Evolutionary conservation across 2,888 invertebrate species (phyloP), one percentile per base, ranked within the genome.

Genomic region (Phengaris alcon): DNA sequence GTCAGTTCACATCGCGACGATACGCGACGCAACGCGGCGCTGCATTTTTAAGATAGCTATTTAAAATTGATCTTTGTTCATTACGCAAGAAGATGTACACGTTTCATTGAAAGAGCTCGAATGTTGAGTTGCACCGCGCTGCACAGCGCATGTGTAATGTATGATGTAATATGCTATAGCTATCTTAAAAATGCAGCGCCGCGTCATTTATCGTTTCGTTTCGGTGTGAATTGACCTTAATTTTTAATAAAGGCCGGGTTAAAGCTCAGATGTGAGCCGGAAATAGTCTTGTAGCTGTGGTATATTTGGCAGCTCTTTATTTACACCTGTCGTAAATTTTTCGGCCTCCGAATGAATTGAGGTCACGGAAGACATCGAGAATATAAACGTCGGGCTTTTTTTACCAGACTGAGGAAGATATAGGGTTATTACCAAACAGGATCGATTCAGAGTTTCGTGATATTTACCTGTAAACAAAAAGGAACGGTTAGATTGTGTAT

Each of bases 301-400:
- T 84, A 88, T 88, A 83, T 84, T 83, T 82, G 86, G 87, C 80
- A 86, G 87, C 81, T 85, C 83, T 87, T 86, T 87, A 87, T 87
- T 89, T 86, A 85, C 87, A 89, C 88, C 87, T 88, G 87, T 86
- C 84, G 84, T 87, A 85, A 87, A 87, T 84, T 85, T 86, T 75
- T 83, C 82, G 81, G 82, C 80, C 82, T 84, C 83, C 77, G 75
- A 74, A 75, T 76, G 75, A 78, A 80, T 80, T 77, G 74, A 78
- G 78, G 77, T 78, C 74, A 77, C 70, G 77, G 64, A 64, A 68
- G 77, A 75, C 75, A 76, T 73, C 74, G 72, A 54, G 72, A 72
- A 72, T 72, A 70, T 51, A 51, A 51, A 72, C 52, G 51, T 72
- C 13, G 72, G 72, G 35, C 54, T 72, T 51, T 73, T 51, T 74